phyloP scores from a whole-genome alignment of 2,888 invertebrate species.

The Volucella bombylans region DNA sequence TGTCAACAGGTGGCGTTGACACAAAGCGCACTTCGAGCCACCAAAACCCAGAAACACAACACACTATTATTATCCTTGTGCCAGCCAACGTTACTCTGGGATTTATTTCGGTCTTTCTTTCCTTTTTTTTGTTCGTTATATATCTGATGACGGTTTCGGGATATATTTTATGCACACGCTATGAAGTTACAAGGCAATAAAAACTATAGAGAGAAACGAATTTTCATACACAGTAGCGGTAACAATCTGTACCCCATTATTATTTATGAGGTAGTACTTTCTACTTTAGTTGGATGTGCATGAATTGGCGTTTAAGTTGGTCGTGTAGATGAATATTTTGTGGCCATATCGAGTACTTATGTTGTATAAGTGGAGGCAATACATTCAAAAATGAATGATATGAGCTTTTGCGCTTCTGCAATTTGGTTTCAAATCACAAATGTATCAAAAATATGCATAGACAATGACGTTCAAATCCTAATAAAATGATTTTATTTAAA shows the following conservation, averaged over 20 bases:
- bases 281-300: not conserved
- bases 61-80: slow-evolving; percentile 64
- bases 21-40: slow-evolving; percentile 44
- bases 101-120: not conserved
- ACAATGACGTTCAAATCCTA: too few relatives aligned
- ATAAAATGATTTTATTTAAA: too few relatives aligned
- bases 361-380: too few relatives aligned
- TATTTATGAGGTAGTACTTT: slow-evolving; percentile 61
- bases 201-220: slow-evolving; percentile 26
- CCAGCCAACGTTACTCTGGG: slow-evolving; percentile 35
- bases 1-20: slow-evolving; percentile 67
- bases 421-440: too few relatives aligned
- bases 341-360: too few relatives aligned
- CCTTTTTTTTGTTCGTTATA: slow-evolving; percentile 2
- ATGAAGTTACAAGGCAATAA: slow-evolving; percentile 36
- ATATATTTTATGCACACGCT: slow-evolving; percentile 65
- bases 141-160: slow-evolving; percentile 55
- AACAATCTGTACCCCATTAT: slow-evolving; percentile 60
- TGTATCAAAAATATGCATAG: too few relatives aligned
- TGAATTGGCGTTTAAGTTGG: slow-evolving; percentile 10
- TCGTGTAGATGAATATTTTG: not conserved
- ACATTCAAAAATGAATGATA: not conserved
- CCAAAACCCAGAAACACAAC: slow-evolving; percentile 45
- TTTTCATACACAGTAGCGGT: slow-evolving; percentile 11
- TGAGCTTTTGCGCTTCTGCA: too few relatives aligned